Evolutionary conservation across 2,797 vertebrate genomes (phyloP).

Genomic region (Phyllotis vaccarum): DNA sequence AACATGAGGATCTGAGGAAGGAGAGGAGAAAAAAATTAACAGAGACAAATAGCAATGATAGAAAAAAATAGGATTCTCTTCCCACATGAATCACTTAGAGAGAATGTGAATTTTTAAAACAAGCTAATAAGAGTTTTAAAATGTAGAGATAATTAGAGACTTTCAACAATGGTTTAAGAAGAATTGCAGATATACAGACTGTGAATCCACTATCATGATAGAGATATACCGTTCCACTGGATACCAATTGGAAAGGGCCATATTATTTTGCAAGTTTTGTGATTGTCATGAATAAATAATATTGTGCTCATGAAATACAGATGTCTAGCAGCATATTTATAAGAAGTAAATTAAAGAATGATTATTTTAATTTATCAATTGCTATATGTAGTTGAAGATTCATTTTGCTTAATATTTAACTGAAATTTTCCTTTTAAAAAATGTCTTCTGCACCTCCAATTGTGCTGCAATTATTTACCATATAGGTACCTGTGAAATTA

Average conservation of each 20-base stretch:
- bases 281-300: neutral
- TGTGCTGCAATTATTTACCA: neutral
- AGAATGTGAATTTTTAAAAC: conserved; percentile 25
- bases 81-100: neutral
- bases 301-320: neutral
- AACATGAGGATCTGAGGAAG: neutral
- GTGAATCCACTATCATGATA: neutral
- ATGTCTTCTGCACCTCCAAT: neutral
- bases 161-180: neutral
- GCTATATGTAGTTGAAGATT: neutral
- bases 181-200: neutral
- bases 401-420: neutral
- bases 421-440: neutral
- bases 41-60: neutral
- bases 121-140: neutral
- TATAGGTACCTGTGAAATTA: neutral
- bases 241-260: neutral
- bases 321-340: neutral
- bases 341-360: neutral
- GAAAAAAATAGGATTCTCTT: neutral
- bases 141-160: neutral
- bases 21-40: neutral
- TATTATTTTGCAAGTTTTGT: neutral
- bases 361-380: neutral
- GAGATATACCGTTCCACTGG: neutral